Conservation (phyloP, 2,888 invertebrate genomes). For the Leptinotarsa rubiginosa region DNA sequence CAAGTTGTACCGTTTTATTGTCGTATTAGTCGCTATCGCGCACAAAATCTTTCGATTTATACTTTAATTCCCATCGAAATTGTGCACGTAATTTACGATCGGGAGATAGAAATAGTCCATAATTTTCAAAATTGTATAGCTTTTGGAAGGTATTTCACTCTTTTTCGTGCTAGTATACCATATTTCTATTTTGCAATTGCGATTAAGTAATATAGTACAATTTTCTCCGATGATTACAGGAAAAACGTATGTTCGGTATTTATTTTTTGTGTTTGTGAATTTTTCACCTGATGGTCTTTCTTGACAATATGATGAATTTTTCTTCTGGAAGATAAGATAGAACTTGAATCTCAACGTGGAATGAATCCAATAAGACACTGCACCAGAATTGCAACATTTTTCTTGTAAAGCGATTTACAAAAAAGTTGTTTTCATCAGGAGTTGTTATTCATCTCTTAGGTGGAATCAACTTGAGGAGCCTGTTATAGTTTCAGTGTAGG, state of each 20-base stretch:
- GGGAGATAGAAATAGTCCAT: constrained; percentile 4
- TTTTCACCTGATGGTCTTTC: no score
- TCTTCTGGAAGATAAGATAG: no score
- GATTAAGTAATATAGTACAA: neutral
- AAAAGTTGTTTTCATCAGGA: no score
- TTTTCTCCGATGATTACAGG: neutral
- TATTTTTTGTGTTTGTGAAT: neutral
- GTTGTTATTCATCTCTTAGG: no score
- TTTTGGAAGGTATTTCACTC: constrained; percentile 3
- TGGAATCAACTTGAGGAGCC: no score
- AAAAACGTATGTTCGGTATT: neutral
- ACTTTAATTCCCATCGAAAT: constrained; percentile 16
- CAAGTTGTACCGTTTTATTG: constrained; percentile 12
- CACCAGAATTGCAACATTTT: no score
- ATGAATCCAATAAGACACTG: no score
- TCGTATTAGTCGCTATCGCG: constrained; percentile 15
- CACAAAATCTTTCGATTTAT: constrained; percentile 20
- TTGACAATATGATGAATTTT: no score
- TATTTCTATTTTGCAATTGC: neutral
- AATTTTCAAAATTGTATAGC: constrained; percentile 3
- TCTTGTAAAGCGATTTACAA: no score
- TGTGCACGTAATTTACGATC: constrained; percentile 7
- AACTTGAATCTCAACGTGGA: no score
- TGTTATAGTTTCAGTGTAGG: no score
- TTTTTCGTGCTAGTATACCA: neutral